These are phyloP conservation scores for Clistopyga incitator DNA, from an alignment of 2,888 invertebrate species.

Conservation along the genomic window DNA sequence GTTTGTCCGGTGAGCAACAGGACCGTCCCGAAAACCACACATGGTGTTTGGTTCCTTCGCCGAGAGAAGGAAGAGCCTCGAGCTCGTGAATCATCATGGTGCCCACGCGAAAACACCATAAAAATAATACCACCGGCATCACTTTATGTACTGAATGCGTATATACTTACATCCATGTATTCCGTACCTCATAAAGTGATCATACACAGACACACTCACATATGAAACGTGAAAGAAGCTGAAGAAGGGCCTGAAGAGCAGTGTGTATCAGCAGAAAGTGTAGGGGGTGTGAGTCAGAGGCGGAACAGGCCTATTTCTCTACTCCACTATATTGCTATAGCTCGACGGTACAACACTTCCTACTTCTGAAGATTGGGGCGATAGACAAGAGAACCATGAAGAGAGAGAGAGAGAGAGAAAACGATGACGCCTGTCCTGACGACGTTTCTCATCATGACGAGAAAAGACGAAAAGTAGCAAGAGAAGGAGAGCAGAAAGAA, in stretches of 20 bases:
- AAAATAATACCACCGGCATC: slow-evolving; percentile 57
- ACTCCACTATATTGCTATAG: slow-evolving; percentile 10
- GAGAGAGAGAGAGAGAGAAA: slow-evolving; percentile 4
- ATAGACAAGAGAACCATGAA: slow-evolving; percentile 17
- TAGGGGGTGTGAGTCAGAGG: slow-evolving; percentile 36
- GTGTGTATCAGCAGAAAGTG: neutral
- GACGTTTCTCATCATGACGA: neutral
- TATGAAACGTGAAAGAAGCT: neutral
- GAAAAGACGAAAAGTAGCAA: slow-evolving; percentile 1
- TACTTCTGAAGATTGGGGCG: slow-evolving; percentile 41
- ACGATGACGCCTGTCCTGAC: slow-evolving; percentile 14
- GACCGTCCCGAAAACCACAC: neutral
- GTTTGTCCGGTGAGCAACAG: slow-evolving; percentile 12
- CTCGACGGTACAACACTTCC: slow-evolving; percentile 30
- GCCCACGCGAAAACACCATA: slow-evolving; percentile 61
- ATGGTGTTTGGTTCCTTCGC: neutral
- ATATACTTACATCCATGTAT: neutral
- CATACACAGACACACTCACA: no score
- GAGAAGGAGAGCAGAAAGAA: neutral
- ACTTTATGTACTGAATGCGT: slow-evolving; percentile 20
- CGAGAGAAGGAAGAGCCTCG: slow-evolving; percentile 35
- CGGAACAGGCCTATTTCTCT: slow-evolving; percentile 13
- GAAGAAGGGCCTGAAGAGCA: slow-evolving; percentile 17
- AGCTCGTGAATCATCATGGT: slow-evolving; percentile 56
- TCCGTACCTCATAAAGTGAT: no score